Evolutionary conservation across 2,797 vertebrate genomes (phyloP), one percentile per base, ranked within the genome.

Genomic region (Lophius americanus): DNA sequence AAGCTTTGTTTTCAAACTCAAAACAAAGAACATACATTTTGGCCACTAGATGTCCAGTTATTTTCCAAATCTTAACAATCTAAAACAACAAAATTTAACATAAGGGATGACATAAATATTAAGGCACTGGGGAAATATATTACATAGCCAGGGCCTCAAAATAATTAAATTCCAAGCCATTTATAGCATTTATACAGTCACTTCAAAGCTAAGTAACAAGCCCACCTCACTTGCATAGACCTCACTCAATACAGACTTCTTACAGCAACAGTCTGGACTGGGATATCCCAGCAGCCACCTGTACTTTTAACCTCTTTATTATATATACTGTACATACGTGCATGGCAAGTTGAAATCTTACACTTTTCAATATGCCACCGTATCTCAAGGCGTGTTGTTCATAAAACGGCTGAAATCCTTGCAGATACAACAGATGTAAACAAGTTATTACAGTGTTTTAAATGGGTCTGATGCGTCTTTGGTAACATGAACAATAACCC

Each of bases 71-170:
- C 11, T 51, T 52, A 50, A 50, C 23, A 12, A 42, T 35, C 23
- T 53, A 33, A 1, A 51, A 66, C 44, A 60, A 54, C 52, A 61
- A 23, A 68, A 70, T 62, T 79, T 76, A 84, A 85, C 73, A 76
- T 51, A 36, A 23, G 39, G 39, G 74, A 51, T 65, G 9, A 68
- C 63, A 67, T 70, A 43, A 60, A 73, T 68, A 50, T 51, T 52
- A 73, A 79, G 58, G 59, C 73, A 85, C 54, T 60, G 36, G 38
- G 76, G 60, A 65, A 48, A 76, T 83, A 76, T 74, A 77, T 88
- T 85, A 88, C 75, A 89, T 39, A 54, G 48, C 63, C 52, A 68
- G 13, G n/a, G 13, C 53, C n/a, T 79, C 14, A 60, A 55, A 67
- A 53, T 10, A 64, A 51, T 23, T 51, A 61, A 36, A 69, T 65